Evolutionary conservation across 1,140 invertebrate genomes (phyloP).

Genomic region (Aethina tumida): DNA sequence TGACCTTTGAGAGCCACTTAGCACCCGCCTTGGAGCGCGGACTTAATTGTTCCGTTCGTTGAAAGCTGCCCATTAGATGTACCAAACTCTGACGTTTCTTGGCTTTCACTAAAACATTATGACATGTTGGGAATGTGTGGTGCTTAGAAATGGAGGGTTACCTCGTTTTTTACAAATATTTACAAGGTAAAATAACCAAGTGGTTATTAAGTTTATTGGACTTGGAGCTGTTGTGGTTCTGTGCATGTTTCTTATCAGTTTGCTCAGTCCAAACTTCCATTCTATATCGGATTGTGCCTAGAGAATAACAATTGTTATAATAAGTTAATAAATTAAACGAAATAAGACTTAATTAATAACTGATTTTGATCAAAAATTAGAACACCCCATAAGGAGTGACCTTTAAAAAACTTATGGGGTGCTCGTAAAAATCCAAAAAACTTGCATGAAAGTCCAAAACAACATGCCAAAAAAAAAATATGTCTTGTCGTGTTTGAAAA

Average conservation of each 20-base stretch:
- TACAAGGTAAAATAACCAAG: constrained; percentile 78
- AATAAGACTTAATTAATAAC: too few species aligned
- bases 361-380: too few species aligned
- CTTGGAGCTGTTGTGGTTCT: constrained; percentile 94
- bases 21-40: constrained; percentile 72
- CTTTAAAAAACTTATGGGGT: too few species aligned
- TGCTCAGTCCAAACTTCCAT: constrained; percentile 99
- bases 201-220: constrained; percentile 91
- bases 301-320: constrained; percentile 7
- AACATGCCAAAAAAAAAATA: too few species aligned
- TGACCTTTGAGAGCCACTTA: constrained; percentile 77
- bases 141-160: constrained; percentile 25
- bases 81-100: constrained; percentile 71
- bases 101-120: constrained; percentile 29
- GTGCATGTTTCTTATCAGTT: constrained; percentile 98
- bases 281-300: constrained; percentile 99
- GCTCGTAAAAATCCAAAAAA: too few species aligned
- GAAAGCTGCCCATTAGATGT: constrained; percentile 69
- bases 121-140: constrained; percentile 12
- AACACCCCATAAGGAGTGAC: too few species aligned
- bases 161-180: constrained; percentile 67
- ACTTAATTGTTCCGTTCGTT: constrained; percentile 52
- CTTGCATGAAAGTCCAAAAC: too few species aligned
- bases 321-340: too few species aligned
- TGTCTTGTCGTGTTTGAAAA: too few species aligned